These are phyloP conservation scores for Lepus europaeus DNA, from an alignment of 2,113 vertebrate genomes.

Conservation along the genomic window DNA sequence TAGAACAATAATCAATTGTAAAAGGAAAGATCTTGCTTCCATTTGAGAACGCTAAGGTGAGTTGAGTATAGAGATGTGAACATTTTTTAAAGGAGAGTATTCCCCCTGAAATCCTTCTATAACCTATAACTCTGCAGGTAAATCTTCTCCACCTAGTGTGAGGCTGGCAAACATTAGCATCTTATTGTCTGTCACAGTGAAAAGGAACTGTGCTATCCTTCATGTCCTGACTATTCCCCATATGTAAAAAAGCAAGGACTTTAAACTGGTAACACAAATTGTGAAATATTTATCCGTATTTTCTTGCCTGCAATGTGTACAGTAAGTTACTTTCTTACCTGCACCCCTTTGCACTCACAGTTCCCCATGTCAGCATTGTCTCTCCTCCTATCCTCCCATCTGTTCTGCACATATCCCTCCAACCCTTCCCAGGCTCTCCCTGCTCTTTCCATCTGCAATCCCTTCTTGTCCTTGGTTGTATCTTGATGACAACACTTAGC, in stretches of 20 bases:
- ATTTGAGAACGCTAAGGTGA: slow-evolving; percentile 10
- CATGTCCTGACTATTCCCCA: not conserved
- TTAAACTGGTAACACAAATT: not conserved
- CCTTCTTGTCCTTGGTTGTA: slow-evolving; percentile 7
- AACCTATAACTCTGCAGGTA: not conserved
- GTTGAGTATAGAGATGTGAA: not conserved
- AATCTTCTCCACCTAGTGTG: not conserved
- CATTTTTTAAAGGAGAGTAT: not conserved
- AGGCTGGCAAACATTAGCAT: not conserved
- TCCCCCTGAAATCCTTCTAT: slow-evolving; percentile 26
- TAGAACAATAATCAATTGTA: not conserved
- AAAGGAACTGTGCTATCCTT: not conserved
- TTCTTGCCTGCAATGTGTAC: not conserved
- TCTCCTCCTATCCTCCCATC: not conserved
- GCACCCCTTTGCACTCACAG: not conserved
- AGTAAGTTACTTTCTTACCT: not conserved
- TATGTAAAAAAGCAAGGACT: slow-evolving; percentile 30
- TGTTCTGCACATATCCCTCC: not conserved
- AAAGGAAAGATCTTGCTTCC: slow-evolving; percentile 18
- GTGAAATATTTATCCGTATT: not conserved
- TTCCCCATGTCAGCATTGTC: not conserved
- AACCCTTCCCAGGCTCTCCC: not conserved
- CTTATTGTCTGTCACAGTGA: slow-evolving; percentile 17
- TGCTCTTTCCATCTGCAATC: not conserved
- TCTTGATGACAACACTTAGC: not conserved